A percentile compares a stretch with the other conserved stretches of the same genome.
Evolutionary conservation across 2,113 vertebrate species (phyloP).

Genomic region (Callopanchax toddi): DNA sequence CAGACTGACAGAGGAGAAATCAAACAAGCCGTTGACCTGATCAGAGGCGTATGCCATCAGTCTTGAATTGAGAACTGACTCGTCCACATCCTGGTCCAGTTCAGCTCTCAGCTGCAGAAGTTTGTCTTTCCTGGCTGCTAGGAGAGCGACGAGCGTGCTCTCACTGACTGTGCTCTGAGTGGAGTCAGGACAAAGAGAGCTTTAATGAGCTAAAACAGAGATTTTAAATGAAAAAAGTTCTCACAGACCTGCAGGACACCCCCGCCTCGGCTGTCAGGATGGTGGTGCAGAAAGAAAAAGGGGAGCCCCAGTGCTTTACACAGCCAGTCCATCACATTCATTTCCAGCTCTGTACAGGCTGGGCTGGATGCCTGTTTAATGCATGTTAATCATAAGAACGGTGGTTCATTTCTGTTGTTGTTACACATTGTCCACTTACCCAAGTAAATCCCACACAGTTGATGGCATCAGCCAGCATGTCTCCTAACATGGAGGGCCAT

Average conservation of each 20-base stretch:
- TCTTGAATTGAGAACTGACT: conserved; percentile 87
- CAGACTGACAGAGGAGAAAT: neutral
- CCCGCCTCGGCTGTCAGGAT: conserved; percentile 87
- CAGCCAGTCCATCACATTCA: conserved; percentile 96
- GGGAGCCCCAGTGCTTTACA: conserved; percentile 95
- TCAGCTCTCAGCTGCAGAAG: conserved; percentile 86
- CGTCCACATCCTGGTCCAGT: conserved; percentile 80
- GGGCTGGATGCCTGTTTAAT: conserved; percentile 90
- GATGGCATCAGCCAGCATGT: conserved; percentile 96
- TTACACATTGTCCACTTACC: conserved; percentile 76
- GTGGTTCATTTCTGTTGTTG: neutral
- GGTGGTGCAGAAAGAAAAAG: conserved; percentile 88
- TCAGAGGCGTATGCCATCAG: conserved; percentile 92
- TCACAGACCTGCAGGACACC: conserved; percentile 89
- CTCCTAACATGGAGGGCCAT: conserved; percentile 95
- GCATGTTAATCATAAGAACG: neutral
- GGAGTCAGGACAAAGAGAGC: neutral
- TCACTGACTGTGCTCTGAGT: conserved; percentile 93
- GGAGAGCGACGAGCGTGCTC: conserved; percentile 89
- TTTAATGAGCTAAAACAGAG: neutral
- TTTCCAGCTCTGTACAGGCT: conserved; percentile 95
- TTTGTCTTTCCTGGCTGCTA: conserved; percentile 91
- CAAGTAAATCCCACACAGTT: conserved; percentile 98
- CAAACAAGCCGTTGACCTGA: conserved; percentile 79
- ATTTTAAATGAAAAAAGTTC: neutral